Evolutionary conservation across 1,140 invertebrate genomes (phyloP).

Genomic region (Chironomus tepperi): DNA sequence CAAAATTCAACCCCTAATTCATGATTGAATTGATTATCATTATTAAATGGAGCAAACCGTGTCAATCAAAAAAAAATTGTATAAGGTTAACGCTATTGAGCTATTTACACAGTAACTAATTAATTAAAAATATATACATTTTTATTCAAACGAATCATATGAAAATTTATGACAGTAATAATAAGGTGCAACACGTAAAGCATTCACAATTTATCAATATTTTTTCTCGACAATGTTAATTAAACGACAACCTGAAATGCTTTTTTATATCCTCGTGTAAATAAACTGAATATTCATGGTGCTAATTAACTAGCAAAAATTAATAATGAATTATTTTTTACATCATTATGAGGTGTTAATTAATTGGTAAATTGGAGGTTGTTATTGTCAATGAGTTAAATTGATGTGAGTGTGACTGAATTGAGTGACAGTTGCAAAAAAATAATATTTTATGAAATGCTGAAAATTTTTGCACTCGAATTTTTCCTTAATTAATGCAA

Average conservation of each 20-base stretch:
- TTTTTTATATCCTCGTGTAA: neutral
- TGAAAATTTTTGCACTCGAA: no score
- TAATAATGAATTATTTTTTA: neutral
- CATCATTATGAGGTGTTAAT: neutral
- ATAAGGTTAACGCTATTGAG: neutral
- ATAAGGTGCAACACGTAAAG: no score
- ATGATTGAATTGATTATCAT: neutral
- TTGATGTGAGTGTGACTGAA: no score
- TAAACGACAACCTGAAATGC: no score
- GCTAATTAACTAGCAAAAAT: neutral
- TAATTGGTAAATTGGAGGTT: constrained; percentile 8
- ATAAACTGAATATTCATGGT: neutral
- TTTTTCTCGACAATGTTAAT: no score
- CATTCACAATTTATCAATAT: no score
- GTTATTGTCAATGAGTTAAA: neutral
- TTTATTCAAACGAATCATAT: neutral
- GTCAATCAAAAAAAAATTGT: neutral
- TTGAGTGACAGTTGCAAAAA: no score
- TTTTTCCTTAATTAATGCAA: no score
- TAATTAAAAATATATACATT: neutral
- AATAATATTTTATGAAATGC: no score
- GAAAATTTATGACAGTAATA: no score
- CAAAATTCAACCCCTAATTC: no score
- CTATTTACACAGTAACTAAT: neutral
- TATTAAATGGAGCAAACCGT: constrained; percentile 1